Evolutionary conservation across 2,113 vertebrate species (phyloP).

Genomic region (Pantherophis guttatus): DNA sequence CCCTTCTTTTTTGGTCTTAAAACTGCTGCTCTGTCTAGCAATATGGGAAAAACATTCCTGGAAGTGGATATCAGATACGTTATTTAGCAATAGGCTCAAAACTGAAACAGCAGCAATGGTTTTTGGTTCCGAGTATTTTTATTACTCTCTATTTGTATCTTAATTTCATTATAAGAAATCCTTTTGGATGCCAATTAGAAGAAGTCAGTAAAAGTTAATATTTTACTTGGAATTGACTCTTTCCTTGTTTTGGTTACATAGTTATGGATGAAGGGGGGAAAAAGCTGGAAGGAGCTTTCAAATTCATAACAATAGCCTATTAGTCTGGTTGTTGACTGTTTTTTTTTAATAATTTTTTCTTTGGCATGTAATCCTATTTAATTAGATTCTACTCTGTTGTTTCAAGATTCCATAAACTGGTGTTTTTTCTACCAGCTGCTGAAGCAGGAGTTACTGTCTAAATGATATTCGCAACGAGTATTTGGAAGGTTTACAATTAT

Average conservation of each 20-base stretch:
- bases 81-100: background rate
- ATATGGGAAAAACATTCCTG: background rate
- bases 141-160: slow-evolving; percentile 38
- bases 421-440: slow-evolving; percentile 80
- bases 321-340: slow-evolving; percentile 58
- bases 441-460: slow-evolving; percentile 79
- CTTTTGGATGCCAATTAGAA: slow-evolving; percentile 56
- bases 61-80: background rate
- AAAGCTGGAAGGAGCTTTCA: slow-evolving; percentile 62
- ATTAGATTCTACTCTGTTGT: slow-evolving; percentile 83
- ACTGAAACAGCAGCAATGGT: background rate
- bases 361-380: slow-evolving; percentile 83
- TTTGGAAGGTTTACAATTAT: slow-evolving; percentile 84
- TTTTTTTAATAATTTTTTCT: slow-evolving; percentile 80
- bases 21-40: background rate
- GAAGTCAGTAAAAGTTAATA: slow-evolving; percentile 50
- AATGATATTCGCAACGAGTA: slow-evolving; percentile 82
- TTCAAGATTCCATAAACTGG: slow-evolving; percentile 81
- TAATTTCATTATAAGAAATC: slow-evolving; percentile 55
- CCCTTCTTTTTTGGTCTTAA: background rate
- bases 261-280: slow-evolving; percentile 58
- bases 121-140: slow-evolving; percentile 47
- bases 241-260: slow-evolving; percentile 45
- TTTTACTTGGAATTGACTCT: slow-evolving; percentile 57
- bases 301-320: slow-evolving; percentile 75